Percentiles rank a stretch among this genome's conserved stretches.
phyloP scores from a whole-genome alignment of 2,888 invertebrate genomes.

The Oxytorus armatus region DNA sequence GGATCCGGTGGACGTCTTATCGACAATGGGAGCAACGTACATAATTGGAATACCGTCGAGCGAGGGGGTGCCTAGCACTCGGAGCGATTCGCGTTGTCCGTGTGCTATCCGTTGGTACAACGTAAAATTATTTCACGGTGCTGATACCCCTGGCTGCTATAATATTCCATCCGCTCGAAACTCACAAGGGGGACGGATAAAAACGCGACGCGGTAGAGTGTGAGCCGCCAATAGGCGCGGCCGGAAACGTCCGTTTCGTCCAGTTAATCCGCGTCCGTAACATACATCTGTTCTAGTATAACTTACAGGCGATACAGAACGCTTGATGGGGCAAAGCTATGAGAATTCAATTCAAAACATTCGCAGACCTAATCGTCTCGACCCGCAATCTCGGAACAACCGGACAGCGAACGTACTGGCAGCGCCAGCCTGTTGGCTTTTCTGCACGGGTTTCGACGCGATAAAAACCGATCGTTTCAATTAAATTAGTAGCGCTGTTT shows the following conservation, averaged over 20 bases:
- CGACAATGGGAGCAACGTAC: not conserved
- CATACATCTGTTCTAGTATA: conserved; percentile 40
- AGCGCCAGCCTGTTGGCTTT: conserved; percentile 4
- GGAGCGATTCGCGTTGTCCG: conserved; percentile 29
- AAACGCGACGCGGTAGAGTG: conserved; percentile 62
- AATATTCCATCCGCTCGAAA: conserved; percentile 47
- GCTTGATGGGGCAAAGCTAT: conserved; percentile 37
- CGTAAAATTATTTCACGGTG: conserved; percentile 48
- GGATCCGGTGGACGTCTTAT: not conserved
- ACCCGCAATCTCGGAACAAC: conserved; percentile 20
- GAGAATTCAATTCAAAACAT: conserved; percentile 61
- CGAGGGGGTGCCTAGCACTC: conserved; percentile 29
- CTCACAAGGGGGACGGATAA: conserved; percentile 63
- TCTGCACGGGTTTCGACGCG: conserved; percentile 5
- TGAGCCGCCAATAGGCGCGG: conserved; percentile 76
- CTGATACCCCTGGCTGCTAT: conserved; percentile 42
- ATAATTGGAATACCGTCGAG: not conserved
- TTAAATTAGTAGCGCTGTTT: conserved; percentile 55
- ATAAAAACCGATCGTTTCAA: conserved; percentile 50
- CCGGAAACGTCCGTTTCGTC: conserved; percentile 80
- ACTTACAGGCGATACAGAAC: conserved; percentile 2
- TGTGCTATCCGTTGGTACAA: conserved; percentile 25
- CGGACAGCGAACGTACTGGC: conserved; percentile 33
- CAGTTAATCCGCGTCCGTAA: conserved; percentile 75
- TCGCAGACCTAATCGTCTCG: conserved; percentile 59